Base-by-base conservation (phyloP, 2,113 vertebrate genomes). In the Mustela lutreola region DNA sequence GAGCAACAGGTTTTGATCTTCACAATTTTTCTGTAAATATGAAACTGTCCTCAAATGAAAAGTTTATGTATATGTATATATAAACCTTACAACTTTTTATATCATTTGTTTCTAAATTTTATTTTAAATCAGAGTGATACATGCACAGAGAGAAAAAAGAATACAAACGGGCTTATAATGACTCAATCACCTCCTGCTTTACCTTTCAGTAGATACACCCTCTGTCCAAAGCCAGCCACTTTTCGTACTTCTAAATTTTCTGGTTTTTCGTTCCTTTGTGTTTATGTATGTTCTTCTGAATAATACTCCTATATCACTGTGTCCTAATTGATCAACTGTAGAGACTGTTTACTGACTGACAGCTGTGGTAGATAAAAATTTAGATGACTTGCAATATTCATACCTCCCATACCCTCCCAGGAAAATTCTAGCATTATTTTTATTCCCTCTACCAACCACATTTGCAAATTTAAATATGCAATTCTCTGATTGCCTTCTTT, bases 31-130 rank as follows among this genome's bases (percentile, higher is more conserved):
- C 86, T 93, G 15, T 86, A 85, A 78, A 78, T 78, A 33, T 60
- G 56, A 78, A 95, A 79, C 24, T 82, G 31, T 50, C 76, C 21
- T 95, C 36, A 84, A 96, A 87, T 78, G 45, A 28, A 94, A 84
- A 79, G 9, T 78, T 48, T 31, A 12, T 79, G 21, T 19, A 53
- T n/a, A 2, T 33, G 28, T 50, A 33, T 50, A 75, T 75, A 76
- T 76, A 42, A 75, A 26, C 71, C 14, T 42, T 42, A 42, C 15
- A 42, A 45, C 1, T 26, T 75, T 15, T 75, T 75, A 48, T 48
- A 76, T 48, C 31, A 48, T 86, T 93, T 89, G 19, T 76, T 87
- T 76, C 71, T 75, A 60, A 82, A 60, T 79, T 85, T 85, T 76
- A 89, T 71, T 75, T 89, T 86, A 94, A 80, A 39, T 80, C 12